Evolutionary conservation across 2,888 invertebrate species (phyloP), one percentile per base, ranked within the genome.

Genomic region (Ischnus inquisitorius): DNA sequence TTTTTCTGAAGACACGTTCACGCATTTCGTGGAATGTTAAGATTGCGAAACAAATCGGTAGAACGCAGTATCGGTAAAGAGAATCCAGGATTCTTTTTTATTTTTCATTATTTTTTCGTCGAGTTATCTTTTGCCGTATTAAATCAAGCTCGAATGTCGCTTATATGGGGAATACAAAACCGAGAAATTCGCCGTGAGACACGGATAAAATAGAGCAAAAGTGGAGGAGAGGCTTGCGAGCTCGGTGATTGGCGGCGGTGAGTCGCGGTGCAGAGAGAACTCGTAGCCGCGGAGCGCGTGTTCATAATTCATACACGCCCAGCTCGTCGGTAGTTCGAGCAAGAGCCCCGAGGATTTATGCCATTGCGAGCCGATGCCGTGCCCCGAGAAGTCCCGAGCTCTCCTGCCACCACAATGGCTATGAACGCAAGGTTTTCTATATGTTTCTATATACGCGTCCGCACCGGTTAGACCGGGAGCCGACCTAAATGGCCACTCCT

Each of bases 241-340:
- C 60, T 72, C 68, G 64, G 68, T 83, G 76, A 72, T 68, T 78
- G 71, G 60, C 43, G 25, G 72, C 28, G 71, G 62, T 57, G 62
- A 64, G 41, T 22, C 76, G 34, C n/a, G 25, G 60, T 39, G 22
- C 39, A 54, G 39, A 28, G 22, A 72, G 68, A 62, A 25, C 22
- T 57, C 67, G 25, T 64, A 34, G 60, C 62, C 51, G 19, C 39
- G 34, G 41, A 60, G 67, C 76, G 69, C 54, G 54, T 57, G 82
- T 71, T 77, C 81, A 86, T 88, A 88, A 88, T 86, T 89, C 87
- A 89, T 88, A 87, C 85, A 85, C 88, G 84, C 78, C 88, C 87
- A 87, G 86, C 86, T 76, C 71, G 77, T 82, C 84, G 87, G 43
- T 76, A 39, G 51, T 34, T 75, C 51, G 67, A 60, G 68, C 28